Evolutionary conservation across 2,113 vertebrate genomes (phyloP), one percentile per base, ranked within the genome.

Genomic region (Syngnathus floridae): DNA sequence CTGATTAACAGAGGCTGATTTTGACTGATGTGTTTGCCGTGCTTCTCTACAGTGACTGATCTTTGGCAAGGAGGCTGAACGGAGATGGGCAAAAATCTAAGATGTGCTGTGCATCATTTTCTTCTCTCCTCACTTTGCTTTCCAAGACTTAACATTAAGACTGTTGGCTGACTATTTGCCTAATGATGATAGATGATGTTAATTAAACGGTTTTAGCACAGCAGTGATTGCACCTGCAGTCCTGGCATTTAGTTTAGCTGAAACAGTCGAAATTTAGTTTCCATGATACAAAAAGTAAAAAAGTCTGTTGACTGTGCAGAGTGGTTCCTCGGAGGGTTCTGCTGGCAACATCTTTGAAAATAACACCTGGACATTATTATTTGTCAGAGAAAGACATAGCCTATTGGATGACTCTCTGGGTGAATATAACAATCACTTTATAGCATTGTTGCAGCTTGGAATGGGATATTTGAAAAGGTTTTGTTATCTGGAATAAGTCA

Each of bases 101-200:
- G 76, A 66, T 58, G 64, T 58, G 75, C 76, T 52, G 64, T 64
- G 74, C 75, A 77, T 80, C 75, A 72, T 86, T 84, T 81, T 70
- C 82, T 76, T 82, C 70, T 68, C 71, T 80, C 80, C 78, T 55
- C 16, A 74, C 72, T 66, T 55, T 65, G 76, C 75, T 87, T 79
- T 84, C 80, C 61, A 80, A 88, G 83, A 84, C 83, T 90, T 90
- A 86, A 88, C 84, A 74, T 71, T 70, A 37, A 86, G 84, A 84
- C 79, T 66, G 75, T 70, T 54, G 75, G 80, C 82, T 89, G 85
- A 87, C 87, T 86, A n/a, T 86, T 81, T 77, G 75, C 82, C 88
- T 91, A 90, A 92, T 90, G 88, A 90, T 91, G 91, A 91, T 90
- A 78, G 89, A 92, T 91, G 82, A 78, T 69, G 77, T 90, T 90